Evolutionary conservation across 2,797 vertebrate genomes (phyloP), one percentile per base, ranked within the genome.

Genomic region (Pangasius mekongensis): DNA sequence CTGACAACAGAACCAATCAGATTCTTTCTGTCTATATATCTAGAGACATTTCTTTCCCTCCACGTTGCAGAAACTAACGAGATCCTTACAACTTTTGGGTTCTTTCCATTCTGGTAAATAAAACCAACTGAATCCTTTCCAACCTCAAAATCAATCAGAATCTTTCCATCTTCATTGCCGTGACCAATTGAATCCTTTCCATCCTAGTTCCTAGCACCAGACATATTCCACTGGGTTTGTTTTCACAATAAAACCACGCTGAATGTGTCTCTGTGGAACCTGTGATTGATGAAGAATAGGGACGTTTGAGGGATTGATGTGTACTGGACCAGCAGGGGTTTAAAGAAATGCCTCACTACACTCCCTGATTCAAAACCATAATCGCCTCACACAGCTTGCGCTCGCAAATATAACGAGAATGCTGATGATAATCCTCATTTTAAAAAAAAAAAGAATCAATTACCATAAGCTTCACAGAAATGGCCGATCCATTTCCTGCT

Each of bases 381-480:
- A 83, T 52, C 43, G 8, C n/a, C 24, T 62, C 87, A n/a, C 67
- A 3, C 56, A 36, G 49, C 62, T 14, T 66, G 52, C 30, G 6
- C 39, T 69, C 14, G 47, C 62, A 39, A 86, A 62, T 39, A 60
- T 49, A 85, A 74, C 10, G n/a, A 76, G 69, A 83, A 83, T 73
- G 24, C 47, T 49, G 54, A 81, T 80, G 64, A 60, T 80, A 16
- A 80, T 62, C 24, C 54, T 81, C 20, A 69, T 30, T 64, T n/a
- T n/a, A 33, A 16, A 82, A 58, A 64, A 39, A 10, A 54, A 30
- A 43, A 18, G 5, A 85, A 82, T 86, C 76, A 82, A 89, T 73
- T 81, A 85, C 84, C 36, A 64, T 62, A 74, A 82, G 83, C 74
- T 49, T 85, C 83, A 39, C 36, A 80, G 81, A 87, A 77, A 33